Evolutionary conservation across 1,140 invertebrate genomes (phyloP).

Genomic region (Gryon sp.): DNA sequence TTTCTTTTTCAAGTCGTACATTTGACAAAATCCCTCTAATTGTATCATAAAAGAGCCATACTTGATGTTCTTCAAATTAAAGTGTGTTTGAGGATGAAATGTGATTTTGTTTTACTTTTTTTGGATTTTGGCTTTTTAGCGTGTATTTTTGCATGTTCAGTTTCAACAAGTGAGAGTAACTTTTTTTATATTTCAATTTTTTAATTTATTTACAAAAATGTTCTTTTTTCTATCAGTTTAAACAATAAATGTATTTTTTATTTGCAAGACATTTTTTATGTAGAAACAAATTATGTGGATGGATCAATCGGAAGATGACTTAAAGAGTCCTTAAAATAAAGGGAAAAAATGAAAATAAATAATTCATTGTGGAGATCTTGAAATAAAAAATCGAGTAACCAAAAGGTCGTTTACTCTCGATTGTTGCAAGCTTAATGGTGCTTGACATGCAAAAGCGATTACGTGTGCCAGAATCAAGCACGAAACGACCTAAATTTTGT

Average conservation of each 20-base stretch:
- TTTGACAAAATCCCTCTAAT: too few relatives aligned
- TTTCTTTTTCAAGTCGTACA: too few relatives aligned
- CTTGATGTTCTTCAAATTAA: too few relatives aligned
- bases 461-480: conserved; percentile 41
- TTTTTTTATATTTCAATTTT: too few relatives aligned
- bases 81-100: too few relatives aligned
- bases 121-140: conserved; percentile 10
- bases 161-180: conserved; percentile 15
- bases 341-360: neutral
- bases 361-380: neutral
- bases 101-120: neutral
- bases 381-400: conserved; percentile 2
- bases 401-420: conserved; percentile 52
- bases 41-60: conserved; percentile 3
- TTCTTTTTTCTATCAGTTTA: too few relatives aligned
- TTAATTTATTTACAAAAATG: too few relatives aligned
- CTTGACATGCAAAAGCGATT: conserved; percentile 62
- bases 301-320: too few relatives aligned
- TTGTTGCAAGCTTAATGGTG: conserved; percentile 46
- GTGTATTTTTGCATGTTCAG: conserved; percentile 12
- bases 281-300: too few relatives aligned
- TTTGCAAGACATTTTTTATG: too few relatives aligned
- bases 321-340: too few relatives aligned
- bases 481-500: conserved; percentile 47
- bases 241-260: too few relatives aligned